Evolutionary conservation across 1,140 invertebrate species (phyloP).

Genomic region (Carposina sasakii): DNA sequence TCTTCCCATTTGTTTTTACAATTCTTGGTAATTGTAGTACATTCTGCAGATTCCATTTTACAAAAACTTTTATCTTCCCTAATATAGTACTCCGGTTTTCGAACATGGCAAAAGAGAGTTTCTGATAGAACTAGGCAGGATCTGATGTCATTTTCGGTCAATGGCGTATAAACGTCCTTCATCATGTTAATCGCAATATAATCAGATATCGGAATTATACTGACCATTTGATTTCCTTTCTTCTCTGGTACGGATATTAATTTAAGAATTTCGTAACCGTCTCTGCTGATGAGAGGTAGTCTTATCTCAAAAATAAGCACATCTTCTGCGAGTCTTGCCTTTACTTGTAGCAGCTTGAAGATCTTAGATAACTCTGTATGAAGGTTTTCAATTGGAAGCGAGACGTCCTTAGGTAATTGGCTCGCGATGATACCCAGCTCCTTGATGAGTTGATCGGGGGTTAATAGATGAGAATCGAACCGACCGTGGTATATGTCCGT

Average conservation of each 20-base stretch:
- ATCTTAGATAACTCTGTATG: not conserved
- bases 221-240: not conserved
- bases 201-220: not conserved
- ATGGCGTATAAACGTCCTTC: not conserved
- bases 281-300: not conserved
- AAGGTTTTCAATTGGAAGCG: conserved; percentile 12
- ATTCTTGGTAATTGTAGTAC: not conserved
- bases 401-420: conserved; percentile 15
- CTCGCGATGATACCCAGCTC: conserved; percentile 13
- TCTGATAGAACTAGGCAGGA: not conserved
- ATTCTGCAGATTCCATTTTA: not conserved
- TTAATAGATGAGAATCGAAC: conserved; percentile 16
- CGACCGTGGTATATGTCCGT: conserved; percentile 19
- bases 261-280: not conserved
- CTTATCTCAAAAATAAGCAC: not conserved
- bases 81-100: not conserved
- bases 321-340: not conserved
- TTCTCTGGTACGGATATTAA: not conserved
- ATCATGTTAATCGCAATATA: not conserved
- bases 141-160: not conserved
- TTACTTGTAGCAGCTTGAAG: not conserved
- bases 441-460: conserved; percentile 14
- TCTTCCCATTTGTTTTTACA: not conserved
- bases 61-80: not conserved
- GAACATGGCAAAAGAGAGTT: not conserved